Evolutionary conservation across 2,797 vertebrate genomes (phyloP).

Genomic region (Rhincodon typus): DNA sequence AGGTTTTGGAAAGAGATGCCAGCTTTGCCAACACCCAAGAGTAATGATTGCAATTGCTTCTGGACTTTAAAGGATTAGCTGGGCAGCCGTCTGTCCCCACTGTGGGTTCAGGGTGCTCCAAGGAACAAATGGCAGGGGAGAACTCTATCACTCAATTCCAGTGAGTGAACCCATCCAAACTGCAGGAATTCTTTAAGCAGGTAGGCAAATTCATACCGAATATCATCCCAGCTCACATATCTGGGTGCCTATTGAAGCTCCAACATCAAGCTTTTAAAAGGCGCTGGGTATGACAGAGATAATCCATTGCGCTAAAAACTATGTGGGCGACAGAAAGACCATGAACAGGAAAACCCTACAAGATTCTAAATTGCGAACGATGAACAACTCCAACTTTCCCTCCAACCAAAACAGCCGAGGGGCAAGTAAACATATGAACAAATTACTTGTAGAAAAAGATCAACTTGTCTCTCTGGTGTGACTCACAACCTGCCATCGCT

Average conservation of each 20-base stretch:
- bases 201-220: not conserved
- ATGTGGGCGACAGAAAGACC: not conserved
- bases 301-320: not conserved
- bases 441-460: not conserved
- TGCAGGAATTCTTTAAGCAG: not conserved
- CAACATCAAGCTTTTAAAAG: not conserved
- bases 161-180: not conserved
- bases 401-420: not conserved
- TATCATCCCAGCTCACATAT: not conserved
- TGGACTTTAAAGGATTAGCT: not conserved
- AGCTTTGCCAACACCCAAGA: not conserved
- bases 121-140: not conserved
- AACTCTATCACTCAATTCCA: not conserved
- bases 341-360: not conserved
- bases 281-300: not conserved
- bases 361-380: not conserved
- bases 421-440: not conserved
- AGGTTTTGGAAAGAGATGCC: not conserved
- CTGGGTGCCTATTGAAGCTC: not conserved
- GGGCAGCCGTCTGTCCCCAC: not conserved
- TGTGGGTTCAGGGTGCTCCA: not conserved
- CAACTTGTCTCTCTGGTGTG: not conserved
- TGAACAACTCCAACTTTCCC: too few species aligned
- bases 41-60: not conserved
- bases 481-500: not conserved